Evolutionary conservation across 64 coral and sea anemone genomes (phyloP).

Genomic region (Montipora foliosa): DNA sequence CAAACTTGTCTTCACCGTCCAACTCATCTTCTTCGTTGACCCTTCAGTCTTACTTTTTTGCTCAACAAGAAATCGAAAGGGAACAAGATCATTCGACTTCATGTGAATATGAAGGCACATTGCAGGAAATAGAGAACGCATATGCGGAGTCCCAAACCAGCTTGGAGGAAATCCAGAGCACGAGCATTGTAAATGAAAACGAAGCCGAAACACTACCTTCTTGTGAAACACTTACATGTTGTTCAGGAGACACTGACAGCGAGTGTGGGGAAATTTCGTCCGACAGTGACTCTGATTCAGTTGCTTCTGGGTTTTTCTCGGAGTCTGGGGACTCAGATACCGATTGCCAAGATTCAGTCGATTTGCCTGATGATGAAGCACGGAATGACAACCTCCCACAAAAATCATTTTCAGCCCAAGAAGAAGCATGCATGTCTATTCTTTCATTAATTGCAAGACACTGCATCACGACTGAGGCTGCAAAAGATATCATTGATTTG

Average conservation of each 20-base stretch:
- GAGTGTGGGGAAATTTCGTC: background rate
- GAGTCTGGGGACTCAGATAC: background rate
- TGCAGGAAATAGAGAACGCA: background rate
- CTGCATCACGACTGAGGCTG: slow-evolving; percentile 57
- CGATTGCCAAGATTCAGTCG: background rate
- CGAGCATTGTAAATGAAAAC: background rate
- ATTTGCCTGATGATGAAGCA: background rate
- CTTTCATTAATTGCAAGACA: slow-evolving; percentile 46
- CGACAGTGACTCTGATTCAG: background rate
- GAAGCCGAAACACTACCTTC: background rate
- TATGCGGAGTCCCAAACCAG: background rate
- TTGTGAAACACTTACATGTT: background rate
- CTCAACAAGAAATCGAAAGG: no score
- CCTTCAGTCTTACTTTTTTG: no score
- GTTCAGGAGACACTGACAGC: background rate
- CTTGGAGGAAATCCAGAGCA: background rate
- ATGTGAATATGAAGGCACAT: background rate
- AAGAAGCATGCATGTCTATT: slow-evolving; percentile 50
- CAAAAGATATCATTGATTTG: slow-evolving; percentile 61
- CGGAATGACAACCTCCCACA: background rate
- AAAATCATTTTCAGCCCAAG: slow-evolving; percentile 4
- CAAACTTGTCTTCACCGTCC: background rate
- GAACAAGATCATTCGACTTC: background rate
- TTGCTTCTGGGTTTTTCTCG: background rate
- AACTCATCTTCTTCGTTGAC: no score